Conservation (phyloP, 2,797 vertebrate species). For the Enteromius anoplus region DNA sequence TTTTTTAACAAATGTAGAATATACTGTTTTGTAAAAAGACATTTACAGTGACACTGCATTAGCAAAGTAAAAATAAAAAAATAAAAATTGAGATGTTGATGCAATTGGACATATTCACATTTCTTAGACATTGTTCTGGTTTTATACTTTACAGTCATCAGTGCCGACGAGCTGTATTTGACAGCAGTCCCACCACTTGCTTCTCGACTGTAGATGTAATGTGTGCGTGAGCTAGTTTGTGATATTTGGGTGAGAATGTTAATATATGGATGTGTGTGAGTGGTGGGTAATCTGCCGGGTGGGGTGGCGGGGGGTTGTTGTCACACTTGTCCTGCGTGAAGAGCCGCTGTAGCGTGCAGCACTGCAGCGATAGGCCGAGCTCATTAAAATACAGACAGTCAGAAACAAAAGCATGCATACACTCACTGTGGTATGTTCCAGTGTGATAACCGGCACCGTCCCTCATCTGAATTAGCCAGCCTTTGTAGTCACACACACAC, state of each 20-base stretch:
- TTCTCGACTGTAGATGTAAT: constrained; percentile 20
- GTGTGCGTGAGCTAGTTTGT: constrained; percentile 8
- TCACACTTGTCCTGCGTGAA: constrained; percentile 53
- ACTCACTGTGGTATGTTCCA: constrained; percentile 69
- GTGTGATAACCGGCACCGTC: constrained; percentile 74
- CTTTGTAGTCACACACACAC: constrained; percentile 49
- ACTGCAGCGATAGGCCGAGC: constrained; percentile 76
- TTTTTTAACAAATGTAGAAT: background rate
- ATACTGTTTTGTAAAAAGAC: background rate
- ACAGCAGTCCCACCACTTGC: constrained; percentile 6
- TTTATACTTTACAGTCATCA: constrained; percentile 2
- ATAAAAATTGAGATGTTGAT: background rate
- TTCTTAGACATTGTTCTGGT: background rate
- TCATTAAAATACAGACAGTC: constrained; percentile 75
- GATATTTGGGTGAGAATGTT: constrained; percentile 45
- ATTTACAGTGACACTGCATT: background rate
- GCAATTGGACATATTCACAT: background rate
- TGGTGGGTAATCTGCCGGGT: constrained; percentile 33
- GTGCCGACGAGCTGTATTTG: background rate
- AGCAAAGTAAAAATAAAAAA: background rate
- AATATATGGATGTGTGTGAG: constrained; percentile 41
- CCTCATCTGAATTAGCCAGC: constrained; percentile 74
- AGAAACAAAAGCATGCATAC: constrained; percentile 76
- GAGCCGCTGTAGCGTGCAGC: constrained; percentile 61
- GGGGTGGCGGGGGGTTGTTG: constrained; percentile 53